Base-by-base conservation (phyloP, 2,113 vertebrate species). In the Xiphophorus maculatus region DNA sequence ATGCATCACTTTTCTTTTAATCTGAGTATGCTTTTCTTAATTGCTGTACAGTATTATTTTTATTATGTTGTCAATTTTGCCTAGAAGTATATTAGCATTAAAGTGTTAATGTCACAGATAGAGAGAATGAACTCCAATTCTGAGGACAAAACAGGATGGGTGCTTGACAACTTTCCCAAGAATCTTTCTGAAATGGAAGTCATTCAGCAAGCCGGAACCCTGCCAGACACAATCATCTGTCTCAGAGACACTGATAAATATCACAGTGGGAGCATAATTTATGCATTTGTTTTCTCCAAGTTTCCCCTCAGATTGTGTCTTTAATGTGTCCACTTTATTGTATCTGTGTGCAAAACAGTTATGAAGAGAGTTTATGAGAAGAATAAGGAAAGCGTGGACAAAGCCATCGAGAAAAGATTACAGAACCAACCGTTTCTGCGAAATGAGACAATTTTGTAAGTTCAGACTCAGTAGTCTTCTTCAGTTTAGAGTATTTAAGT, bases 141-240 rank as follows among this genome's bases (percentile, higher is more conserved):
- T 61, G 82, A 93, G 22, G 73, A 83, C 71, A 90, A 83, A 74
- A 94, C 95, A 73, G 97, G 97, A 30, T 99, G 97, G 97, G 93
- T 98, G 63, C 83, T 99, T 61, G 96, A 99, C 88, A 97, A 98
- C 90, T 96, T 94, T 72, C 97, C 97, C 67, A 76, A 86, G 25
- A 89, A 82, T 42, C 22, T n/a, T 79, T 94, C 93, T 0, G 93
- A 97, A 33, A 91, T 96, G 94, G 71, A 81, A 42, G 76, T 70
- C 60, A 90, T 98, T 71, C 42, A 82, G 63, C 87, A 95, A 27
- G 93, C 88, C 80, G 93, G 81, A 84, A 73, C 96, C 80, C 54
- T 92, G 63, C 97, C 97, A 32, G 96, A 97, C 72, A 84, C 92
- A 58, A 48, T 97, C 25, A 92, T 99, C 89, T 95, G 89, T 87